Evolutionary conservation across 1,140 invertebrate species (phyloP), one percentile per base, ranked within the genome.

Genomic region (Penaeus japonicus): DNA sequence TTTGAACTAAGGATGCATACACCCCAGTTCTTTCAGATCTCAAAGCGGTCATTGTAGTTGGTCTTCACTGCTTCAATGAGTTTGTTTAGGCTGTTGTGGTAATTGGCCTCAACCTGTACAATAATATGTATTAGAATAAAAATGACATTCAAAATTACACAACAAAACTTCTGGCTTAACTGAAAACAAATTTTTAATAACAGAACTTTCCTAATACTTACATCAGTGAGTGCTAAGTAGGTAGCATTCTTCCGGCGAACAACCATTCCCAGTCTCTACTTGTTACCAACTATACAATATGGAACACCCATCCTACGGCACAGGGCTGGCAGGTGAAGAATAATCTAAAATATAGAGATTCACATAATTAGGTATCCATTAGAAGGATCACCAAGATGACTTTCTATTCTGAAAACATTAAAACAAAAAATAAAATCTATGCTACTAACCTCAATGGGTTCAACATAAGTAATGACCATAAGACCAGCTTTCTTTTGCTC

Each of bases 281-380:
- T 99, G 91, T 97, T 96, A 93, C 99, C 99, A 1, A 99, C 95
- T 91, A 99, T 99, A 93, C 98, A 99, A 93, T 99, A 99, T 57
- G 99, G 98, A 30, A 99, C 97, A 89, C 98, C 98, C 98, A 99
- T 99, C 93, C 99, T 99, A 91, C 99, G 96, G 94, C 99, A 99
- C 59, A 99, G 94, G 47, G 98, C 97, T 59, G 99, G 99, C 90
- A 99, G 93, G 94, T 98, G 99, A 0, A 99, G 94, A 24, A 99
- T 98, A 92, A 99, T 94, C 97, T 99, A 92, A 0, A 96, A 96
- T 47, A 47, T 0, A n/a, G n/a, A n/a, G 65, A n/a, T 17, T 17
- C 27, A 7, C 55, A 22, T 20, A n/a, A n/a, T n/a, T n/a, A n/a
- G n/a, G n/a, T n/a, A n/a, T n/a, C n/a, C n/a, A n/a, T n/a, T n/a